Percentiles rank a stretch among this genome's conserved stretches.
Conservation (phyloP, 2,797 vertebrate genomes). For the Danio albolineatus region DNA sequence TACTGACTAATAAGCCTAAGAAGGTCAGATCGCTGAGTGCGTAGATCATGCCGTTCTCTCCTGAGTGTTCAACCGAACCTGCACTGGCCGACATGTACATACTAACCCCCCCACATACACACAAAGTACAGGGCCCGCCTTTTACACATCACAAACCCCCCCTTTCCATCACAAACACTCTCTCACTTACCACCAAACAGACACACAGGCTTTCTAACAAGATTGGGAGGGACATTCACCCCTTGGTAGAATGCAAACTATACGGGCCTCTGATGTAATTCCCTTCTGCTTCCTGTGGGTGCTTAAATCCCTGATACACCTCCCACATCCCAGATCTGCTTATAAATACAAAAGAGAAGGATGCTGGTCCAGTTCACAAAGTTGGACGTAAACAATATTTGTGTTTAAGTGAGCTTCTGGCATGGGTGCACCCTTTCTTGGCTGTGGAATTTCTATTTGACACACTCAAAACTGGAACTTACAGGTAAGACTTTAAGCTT, state of each 20-base stretch:
- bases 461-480: not conserved
- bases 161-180: not conserved
- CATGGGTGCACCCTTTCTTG: not conserved
- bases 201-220: constrained; percentile 8
- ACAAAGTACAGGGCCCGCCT: not conserved
- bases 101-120: not conserved
- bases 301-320: constrained; percentile 45
- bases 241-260: constrained; percentile 1
- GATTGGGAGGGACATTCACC: constrained; percentile 2
- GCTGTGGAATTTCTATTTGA: not conserved
- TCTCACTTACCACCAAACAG: not conserved
- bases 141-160: not conserved
- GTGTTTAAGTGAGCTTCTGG: not conserved
- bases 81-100: constrained; percentile 12
- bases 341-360: constrained; percentile 52
- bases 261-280: constrained; percentile 26
- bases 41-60: constrained; percentile 35
- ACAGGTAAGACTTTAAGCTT: not conserved
- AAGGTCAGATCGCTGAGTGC: constrained; percentile 4
- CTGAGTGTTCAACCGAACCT: constrained; percentile 33
- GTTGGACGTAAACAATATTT: constrained; percentile 6
- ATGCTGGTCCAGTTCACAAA: constrained; percentile 2
- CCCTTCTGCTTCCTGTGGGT: constrained; percentile 31
- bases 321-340: constrained; percentile 37
- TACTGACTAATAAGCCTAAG: constrained; percentile 9